phyloP scores from a whole-genome alignment of 2,113 vertebrate species.

The Chlorodrepanis virens region DNA sequence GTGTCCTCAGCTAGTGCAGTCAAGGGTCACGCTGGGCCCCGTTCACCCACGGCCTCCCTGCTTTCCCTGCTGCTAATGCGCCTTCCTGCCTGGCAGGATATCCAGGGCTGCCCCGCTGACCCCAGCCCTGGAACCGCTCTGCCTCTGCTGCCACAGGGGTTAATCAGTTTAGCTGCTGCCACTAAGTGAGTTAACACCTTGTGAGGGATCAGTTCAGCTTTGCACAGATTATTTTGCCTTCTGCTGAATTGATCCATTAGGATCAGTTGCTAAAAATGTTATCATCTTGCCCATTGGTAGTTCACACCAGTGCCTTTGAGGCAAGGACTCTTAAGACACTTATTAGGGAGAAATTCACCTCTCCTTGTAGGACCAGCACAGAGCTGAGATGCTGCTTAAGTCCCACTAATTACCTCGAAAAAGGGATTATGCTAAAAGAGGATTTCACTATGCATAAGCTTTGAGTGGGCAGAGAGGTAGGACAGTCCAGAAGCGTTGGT shows the following conservation, averaged over 20 bases:
- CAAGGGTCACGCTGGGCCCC: background rate
- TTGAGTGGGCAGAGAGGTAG: constrained; percentile 45
- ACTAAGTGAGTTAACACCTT: constrained; percentile 47
- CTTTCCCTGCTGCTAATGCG: background rate
- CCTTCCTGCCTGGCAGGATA: background rate
- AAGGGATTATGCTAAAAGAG: constrained; percentile 44
- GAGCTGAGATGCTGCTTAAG: constrained; percentile 11
- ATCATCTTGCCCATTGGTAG: constrained; percentile 21
- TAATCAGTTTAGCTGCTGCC: constrained; percentile 31
- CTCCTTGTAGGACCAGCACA: constrained; percentile 25
- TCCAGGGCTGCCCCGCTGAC: background rate
- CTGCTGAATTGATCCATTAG: constrained; percentile 50
- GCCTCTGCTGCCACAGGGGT: background rate
- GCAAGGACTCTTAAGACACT: constrained; percentile 60
- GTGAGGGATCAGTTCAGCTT: constrained; percentile 58
- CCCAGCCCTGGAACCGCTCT: background rate
- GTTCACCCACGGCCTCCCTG: fast-evolving
- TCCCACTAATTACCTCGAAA: background rate
- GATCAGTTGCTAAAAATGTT: constrained; percentile 64
- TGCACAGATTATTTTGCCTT: constrained; percentile 61
- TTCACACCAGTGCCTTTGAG: constrained; percentile 57
- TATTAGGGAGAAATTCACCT: constrained; percentile 62
- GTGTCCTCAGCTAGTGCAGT: background rate
- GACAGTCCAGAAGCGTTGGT: background rate
- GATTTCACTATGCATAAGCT: constrained; percentile 53